Evolutionary conservation across 2,888 invertebrate genomes (phyloP).

Genomic region (Acrobasis suavella): DNA sequence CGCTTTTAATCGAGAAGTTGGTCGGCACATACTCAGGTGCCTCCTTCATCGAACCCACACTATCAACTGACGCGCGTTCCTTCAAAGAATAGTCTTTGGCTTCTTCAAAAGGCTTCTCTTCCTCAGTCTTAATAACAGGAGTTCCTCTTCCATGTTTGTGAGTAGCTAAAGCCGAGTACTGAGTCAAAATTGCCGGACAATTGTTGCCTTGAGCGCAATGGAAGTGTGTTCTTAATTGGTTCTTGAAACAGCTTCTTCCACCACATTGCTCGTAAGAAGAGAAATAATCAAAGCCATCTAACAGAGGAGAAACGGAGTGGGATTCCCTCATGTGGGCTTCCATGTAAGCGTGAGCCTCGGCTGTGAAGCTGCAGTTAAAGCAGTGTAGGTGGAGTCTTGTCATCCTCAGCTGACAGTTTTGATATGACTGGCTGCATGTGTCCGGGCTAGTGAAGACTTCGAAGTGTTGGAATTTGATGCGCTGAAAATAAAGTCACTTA

Average conservation of each 20-base stretch:
- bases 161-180: slow-evolving; percentile 76
- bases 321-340: slow-evolving; percentile 93
- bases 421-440: slow-evolving; percentile 86
- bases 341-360: slow-evolving; percentile 89
- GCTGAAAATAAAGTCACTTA: slow-evolving; percentile 51
- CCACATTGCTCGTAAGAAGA: slow-evolving; percentile 77
- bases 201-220: slow-evolving; percentile 77
- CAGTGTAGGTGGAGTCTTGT: slow-evolving; percentile 92
- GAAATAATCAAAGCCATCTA: slow-evolving; percentile 93
- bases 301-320: slow-evolving; percentile 90
- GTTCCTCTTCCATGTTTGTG: slow-evolving; percentile 77
- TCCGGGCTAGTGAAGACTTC: slow-evolving; percentile 83
- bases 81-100: slow-evolving; percentile 79
- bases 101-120: slow-evolving; percentile 71
- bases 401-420: slow-evolving; percentile 86
- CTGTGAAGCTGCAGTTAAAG: slow-evolving; percentile 92
- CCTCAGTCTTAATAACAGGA: slow-evolving; percentile 70
- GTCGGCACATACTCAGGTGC: slow-evolving; percentile 61
- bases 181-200: slow-evolving; percentile 75
- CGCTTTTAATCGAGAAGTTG: slow-evolving; percentile 76
- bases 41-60: slow-evolving; percentile 66
- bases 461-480: slow-evolving; percentile 84
- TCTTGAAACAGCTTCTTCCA: slow-evolving; percentile 76
- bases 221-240: slow-evolving; percentile 73
- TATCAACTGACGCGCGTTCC: slow-evolving; percentile 72